phyloP scores from a whole-genome alignment of 2,888 invertebrate species.

The Micoletzkya japonica region DNA sequence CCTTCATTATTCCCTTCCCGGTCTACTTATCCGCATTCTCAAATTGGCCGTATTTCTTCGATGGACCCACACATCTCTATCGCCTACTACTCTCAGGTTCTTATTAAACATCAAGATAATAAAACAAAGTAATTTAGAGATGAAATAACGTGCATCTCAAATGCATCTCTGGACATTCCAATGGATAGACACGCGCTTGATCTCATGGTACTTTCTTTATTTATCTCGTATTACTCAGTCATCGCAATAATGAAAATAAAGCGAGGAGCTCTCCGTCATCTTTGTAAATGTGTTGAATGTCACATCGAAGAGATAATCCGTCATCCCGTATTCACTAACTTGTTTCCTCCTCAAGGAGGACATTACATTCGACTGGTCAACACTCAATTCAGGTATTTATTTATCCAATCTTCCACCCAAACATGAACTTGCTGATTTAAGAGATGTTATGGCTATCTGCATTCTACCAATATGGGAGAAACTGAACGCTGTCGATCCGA shows the following conservation, averaged over 20 bases:
- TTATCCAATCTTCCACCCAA: not conserved
- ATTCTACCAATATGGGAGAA: slow-evolving; percentile 18
- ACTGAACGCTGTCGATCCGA: slow-evolving; percentile 10
- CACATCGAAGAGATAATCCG: not conserved
- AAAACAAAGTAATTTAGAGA: not conserved
- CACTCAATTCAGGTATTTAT: not conserved
- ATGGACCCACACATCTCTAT: slow-evolving; percentile 1
- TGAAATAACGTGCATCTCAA: not conserved
- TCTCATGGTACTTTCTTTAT: not conserved
- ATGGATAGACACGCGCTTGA: not conserved
- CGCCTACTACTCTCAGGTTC: not conserved
- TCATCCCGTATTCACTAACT: not conserved
- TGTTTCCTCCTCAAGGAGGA: slow-evolving; percentile 11
- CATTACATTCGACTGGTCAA: slow-evolving; percentile 4
- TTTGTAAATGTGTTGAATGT: not conserved
- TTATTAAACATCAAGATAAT: not conserved
- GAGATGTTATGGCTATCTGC: slow-evolving; percentile 13
- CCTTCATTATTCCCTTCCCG: slow-evolving; percentile 11
- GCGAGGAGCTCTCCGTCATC: slow-evolving; percentile 9
- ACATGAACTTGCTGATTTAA: not conserved
- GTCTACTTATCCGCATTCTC: slow-evolving; percentile 16
- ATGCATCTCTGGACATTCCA: not conserved
- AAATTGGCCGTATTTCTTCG: slow-evolving; percentile 10
- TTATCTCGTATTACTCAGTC: not conserved
- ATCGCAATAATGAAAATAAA: not conserved